These are phyloP conservation scores for Eristalis arbustorum DNA, from an alignment of 2,888 invertebrate species.

Conservation along the genomic window DNA sequence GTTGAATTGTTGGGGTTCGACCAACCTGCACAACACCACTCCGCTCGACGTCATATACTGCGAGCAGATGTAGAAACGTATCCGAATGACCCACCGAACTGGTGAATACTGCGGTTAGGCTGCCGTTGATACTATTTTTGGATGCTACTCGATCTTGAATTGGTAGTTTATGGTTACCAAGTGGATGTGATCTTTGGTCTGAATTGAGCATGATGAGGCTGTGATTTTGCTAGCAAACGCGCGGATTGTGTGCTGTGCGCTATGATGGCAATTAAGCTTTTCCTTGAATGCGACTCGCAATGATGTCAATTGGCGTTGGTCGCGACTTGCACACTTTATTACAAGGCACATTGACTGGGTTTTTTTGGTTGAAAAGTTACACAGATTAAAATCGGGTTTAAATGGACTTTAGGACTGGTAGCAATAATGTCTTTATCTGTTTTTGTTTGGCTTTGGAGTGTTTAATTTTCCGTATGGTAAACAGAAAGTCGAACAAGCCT, in stretches of 20 bases:
- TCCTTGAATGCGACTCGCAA: neutral
- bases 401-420: neutral
- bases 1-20: slow-evolving; percentile 10
- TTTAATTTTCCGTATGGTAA: too few relatives aligned
- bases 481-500: too few relatives aligned
- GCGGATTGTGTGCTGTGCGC: neutral
- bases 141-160: neutral
- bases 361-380: neutral
- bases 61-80: neutral
- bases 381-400: neutral
- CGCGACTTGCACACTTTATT: neutral
- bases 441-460: too few relatives aligned
- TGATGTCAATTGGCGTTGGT: neutral
- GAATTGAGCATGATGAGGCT: slow-evolving; percentile 12
- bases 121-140: neutral
- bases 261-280: neutral
- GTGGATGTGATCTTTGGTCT: neutral
- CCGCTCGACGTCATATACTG: slow-evolving; percentile 25
- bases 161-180: slow-evolving; percentile 21
- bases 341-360: neutral
- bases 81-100: neutral
- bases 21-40: neutral
- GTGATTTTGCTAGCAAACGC: neutral
- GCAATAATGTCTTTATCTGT: neutral
- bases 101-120: neutral